Percentiles rank a stretch among this genome's conserved stretches.
These are phyloP conservation scores for Zeugodacus cucurbitae DNA, from an alignment of 1,140 invertebrate genomes.

Conservation along the genomic window DNA sequence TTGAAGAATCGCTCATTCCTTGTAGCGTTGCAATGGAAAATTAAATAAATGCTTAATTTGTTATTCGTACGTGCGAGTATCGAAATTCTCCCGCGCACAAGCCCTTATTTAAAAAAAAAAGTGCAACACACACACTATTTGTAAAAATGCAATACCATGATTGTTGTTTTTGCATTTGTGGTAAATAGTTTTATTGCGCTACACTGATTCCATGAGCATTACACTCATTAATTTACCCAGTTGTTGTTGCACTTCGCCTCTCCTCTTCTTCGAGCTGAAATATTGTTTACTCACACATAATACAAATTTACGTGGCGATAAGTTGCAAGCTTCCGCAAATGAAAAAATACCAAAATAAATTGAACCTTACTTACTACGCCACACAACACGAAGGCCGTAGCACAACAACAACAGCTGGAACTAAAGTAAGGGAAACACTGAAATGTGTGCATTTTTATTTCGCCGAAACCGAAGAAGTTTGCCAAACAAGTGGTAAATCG, in stretches of 20 bases:
- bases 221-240: not conserved
- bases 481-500: slow-evolving; percentile 4
- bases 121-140: not conserved
- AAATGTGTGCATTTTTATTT: not conserved
- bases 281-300: not conserved
- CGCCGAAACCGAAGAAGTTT: not conserved
- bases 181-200: not conserved
- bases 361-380: not conserved
- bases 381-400: not conserved
- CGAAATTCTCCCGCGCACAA: too few species aligned
- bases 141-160: not conserved
- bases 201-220: not conserved
- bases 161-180: not conserved
- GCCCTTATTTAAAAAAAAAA: too few species aligned
- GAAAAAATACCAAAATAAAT: not conserved
- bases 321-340: not conserved
- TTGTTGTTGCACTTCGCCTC: not conserved
- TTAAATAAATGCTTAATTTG: not conserved
- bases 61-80: too few species aligned
- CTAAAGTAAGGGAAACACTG: too few species aligned
- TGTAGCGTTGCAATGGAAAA: too few species aligned
- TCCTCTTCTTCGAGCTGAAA: not conserved
- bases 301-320: not conserved
- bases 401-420: not conserved
- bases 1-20: too few species aligned